phyloP scores from a whole-genome alignment of 2,797 vertebrate genomes.

The Nyctalus aviator region DNA sequence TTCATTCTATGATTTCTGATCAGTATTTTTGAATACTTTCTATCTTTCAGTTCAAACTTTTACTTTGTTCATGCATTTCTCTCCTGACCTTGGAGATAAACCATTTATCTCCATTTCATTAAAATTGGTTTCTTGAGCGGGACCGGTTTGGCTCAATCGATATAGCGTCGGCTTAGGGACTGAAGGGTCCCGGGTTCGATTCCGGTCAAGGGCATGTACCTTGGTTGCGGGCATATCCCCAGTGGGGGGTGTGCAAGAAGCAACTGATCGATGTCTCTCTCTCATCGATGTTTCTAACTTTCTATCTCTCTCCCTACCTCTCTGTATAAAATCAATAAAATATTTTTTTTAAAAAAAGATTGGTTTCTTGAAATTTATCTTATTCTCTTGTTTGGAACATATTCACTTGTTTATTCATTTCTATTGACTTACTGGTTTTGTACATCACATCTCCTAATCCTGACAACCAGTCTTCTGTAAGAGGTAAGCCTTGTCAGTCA shows the following conservation, averaged over 20 bases:
- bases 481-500: not conserved
- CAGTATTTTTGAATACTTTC: not conserved
- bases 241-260: too few species aligned
- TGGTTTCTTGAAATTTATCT: not conserved
- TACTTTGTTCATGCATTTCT: not conserved
- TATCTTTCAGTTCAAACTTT: not conserved
- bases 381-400: not conserved
- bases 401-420: not conserved
- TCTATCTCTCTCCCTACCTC: too few species aligned
- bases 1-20: not conserved
- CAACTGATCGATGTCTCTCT: too few species aligned
- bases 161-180: too few species aligned
- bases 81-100: not conserved
- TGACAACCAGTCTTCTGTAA: not conserved
- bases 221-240: too few species aligned
- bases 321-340: too few species aligned
- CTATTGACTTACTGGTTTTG: not conserved
- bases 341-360: too few species aligned
- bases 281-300: too few species aligned
- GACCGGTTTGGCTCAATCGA: too few species aligned
- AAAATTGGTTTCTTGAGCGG: not conserved
- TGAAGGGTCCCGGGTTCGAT: too few species aligned
- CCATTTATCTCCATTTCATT: not conserved
- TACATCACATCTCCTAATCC: not conserved
- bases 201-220: too few species aligned